phyloP scores from a whole-genome alignment of 1,140 invertebrate genomes.

The Helicoverpa armigera region DNA sequence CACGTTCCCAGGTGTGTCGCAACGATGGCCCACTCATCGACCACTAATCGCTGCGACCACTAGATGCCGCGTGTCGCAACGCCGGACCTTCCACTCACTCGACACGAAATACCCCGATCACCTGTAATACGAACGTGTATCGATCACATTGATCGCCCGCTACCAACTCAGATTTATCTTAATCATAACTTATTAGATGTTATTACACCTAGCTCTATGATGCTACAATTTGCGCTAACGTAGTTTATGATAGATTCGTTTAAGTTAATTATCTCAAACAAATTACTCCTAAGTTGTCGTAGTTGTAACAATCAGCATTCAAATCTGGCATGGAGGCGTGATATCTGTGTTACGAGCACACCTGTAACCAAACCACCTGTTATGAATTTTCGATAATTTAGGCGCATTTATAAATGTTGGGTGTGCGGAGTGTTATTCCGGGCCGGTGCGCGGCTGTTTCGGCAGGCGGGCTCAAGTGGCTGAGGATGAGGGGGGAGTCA shows the following conservation, averaged over 20 bases:
- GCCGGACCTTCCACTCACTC: slow-evolving; percentile 79
- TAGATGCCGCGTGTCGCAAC: slow-evolving; percentile 79
- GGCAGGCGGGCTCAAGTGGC: slow-evolving; percentile 35
- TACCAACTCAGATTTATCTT: slow-evolving; percentile 35
- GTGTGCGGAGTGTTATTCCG: background rate
- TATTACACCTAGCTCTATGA: background rate
- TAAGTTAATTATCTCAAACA: background rate
- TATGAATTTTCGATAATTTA: background rate
- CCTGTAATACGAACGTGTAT: slow-evolving; percentile 72
- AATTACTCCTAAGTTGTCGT: background rate
- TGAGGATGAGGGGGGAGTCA: slow-evolving; percentile 77
- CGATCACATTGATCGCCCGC: slow-evolving; percentile 54
- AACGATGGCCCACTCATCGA: slow-evolving; percentile 81
- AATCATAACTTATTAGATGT: background rate
- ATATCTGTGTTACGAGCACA: too few relatives aligned
- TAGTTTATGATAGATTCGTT: background rate
- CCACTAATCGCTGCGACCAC: slow-evolving; percentile 80
- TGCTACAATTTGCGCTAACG: slow-evolving; percentile 1
- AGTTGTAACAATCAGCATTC: background rate
- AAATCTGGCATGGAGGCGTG: background rate
- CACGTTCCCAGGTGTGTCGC: slow-evolving; percentile 72
- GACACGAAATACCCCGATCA: slow-evolving; percentile 75
- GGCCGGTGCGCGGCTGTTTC: slow-evolving; percentile 17
- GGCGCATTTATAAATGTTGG: background rate
- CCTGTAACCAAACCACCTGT: too few relatives aligned